phyloP scores from a whole-genome alignment of 2,888 invertebrate species.

The Neoascia interrupta region DNA sequence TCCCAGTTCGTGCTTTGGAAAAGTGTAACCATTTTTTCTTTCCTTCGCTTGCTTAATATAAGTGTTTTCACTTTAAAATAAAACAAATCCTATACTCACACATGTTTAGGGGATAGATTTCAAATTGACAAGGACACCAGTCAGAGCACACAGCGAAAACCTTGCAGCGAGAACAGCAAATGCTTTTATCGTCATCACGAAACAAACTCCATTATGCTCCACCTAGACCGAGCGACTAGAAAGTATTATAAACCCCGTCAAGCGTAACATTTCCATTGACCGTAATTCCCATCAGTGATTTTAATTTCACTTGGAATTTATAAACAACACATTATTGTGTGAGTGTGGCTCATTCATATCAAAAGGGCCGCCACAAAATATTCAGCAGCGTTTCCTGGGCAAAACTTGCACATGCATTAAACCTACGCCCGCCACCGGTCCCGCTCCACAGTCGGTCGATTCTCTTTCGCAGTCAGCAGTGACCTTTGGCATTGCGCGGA shows the following conservation, averaged over 20 bases:
- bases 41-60: too few relatives aligned
- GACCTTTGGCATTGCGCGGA: constrained; percentile 38
- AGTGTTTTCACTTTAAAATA: too few relatives aligned
- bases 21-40: too few relatives aligned
- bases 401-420: too few relatives aligned
- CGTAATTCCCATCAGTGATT: constrained; percentile 64
- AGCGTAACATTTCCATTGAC: constrained; percentile 51
- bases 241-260: constrained; percentile 54
- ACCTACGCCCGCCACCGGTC: background rate
- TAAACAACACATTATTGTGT: constrained; percentile 61
- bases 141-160: too few relatives aligned
- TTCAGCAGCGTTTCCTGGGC: constrained; percentile 26
- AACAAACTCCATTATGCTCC: constrained; percentile 53
- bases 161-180: too few relatives aligned
- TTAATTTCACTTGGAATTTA: constrained; percentile 62
- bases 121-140: too few relatives aligned
- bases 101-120: too few relatives aligned
- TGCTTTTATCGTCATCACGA: too few relatives aligned
- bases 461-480: background rate
- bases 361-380: constrained; percentile 41
- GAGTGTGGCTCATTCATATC: constrained; percentile 59
- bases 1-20: too few relatives aligned
- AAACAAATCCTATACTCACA: too few relatives aligned
- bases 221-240: constrained; percentile 48
- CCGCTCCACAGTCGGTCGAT: constrained; percentile 11